Conservation (phyloP, 2,113 vertebrate genomes). For the Poeciliopsis turrubarensis region DNA sequence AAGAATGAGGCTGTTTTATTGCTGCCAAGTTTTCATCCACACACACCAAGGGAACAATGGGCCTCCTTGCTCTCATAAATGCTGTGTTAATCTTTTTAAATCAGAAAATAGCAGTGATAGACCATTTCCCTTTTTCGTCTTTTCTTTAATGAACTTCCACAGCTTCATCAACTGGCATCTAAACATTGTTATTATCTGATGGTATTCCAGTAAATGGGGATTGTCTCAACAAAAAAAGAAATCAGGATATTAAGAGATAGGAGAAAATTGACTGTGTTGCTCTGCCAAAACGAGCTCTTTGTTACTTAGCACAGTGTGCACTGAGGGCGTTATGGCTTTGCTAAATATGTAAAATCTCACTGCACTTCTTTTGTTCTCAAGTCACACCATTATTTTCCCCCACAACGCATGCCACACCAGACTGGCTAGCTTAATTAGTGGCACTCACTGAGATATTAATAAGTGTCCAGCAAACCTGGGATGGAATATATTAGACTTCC, state of each 20-base stretch:
- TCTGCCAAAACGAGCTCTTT: constrained; percentile 17
- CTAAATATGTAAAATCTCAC: constrained; percentile 56
- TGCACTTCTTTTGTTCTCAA: constrained; percentile 58
- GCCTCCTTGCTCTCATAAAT: neutral
- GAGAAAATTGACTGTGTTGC: constrained; percentile 27
- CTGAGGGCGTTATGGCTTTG: constrained; percentile 7
- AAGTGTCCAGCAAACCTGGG: constrained; percentile 67
- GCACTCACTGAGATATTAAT: constrained; percentile 71
- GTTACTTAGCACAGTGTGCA: constrained; percentile 15
- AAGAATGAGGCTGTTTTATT: neutral
- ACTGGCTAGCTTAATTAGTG: constrained; percentile 71
- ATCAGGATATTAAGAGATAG: constrained; percentile 6
- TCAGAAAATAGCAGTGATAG: neutral
- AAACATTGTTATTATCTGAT: constrained; percentile 1
- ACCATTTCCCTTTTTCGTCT: neutral
- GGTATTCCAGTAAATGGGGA: neutral
- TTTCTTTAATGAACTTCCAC: neutral
- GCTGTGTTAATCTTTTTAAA: neutral
- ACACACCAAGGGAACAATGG: neutral
- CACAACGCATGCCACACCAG: constrained; percentile 50
- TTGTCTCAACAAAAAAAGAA: neutral
- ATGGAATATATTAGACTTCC: constrained; percentile 74
- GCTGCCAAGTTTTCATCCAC: neutral
- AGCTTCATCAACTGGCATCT: constrained; percentile 3
- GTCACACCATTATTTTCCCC: constrained; percentile 67